These are phyloP conservation scores for Motacilla tschutschensis DNA, from an alignment of 2,113 vertebrate species.

Conservation along the genomic window DNA sequence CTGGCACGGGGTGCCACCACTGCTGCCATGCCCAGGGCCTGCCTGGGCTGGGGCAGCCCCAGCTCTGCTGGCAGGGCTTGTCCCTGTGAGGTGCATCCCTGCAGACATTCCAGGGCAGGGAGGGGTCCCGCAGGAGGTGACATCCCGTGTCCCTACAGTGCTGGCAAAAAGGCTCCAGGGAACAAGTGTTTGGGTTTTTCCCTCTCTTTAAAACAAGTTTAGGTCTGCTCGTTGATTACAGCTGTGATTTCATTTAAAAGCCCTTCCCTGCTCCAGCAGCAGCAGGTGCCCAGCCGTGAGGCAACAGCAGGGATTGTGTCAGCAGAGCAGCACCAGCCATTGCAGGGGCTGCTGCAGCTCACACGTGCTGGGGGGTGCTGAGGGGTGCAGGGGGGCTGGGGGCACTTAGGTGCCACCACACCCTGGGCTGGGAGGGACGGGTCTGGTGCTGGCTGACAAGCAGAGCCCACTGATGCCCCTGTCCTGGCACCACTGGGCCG, in stretches of 20 bases:
- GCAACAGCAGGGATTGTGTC: neutral
- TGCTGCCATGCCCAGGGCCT: rapidly evolving
- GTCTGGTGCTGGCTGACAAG: rapidly evolving
- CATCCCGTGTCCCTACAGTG: rapidly evolving
- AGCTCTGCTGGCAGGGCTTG: neutral
- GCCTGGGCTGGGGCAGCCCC: neutral
- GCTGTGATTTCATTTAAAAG: neutral
- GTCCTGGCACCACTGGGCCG: rapidly evolving
- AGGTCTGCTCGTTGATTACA: rapidly evolving
- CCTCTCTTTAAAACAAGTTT: neutral
- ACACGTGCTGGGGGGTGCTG: rapidly evolving
- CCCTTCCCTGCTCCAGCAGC: neutral
- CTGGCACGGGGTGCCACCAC: rapidly evolving
- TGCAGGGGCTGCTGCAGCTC: rapidly evolving
- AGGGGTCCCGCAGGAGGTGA: rapidly evolving
- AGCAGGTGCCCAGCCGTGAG: rapidly evolving
- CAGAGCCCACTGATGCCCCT: neutral
- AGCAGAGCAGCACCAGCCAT: rapidly evolving
- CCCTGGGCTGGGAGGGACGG: neutral
- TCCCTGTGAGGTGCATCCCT: neutral
- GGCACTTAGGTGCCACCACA: rapidly evolving
- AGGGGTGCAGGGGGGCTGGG: rapidly evolving
- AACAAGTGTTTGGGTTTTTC: neutral
- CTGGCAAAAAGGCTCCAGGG: neutral
- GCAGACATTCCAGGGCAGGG: neutral